phyloP scores from a whole-genome alignment of 2,113 vertebrate species.

The Antechinus stuartii region DNA sequence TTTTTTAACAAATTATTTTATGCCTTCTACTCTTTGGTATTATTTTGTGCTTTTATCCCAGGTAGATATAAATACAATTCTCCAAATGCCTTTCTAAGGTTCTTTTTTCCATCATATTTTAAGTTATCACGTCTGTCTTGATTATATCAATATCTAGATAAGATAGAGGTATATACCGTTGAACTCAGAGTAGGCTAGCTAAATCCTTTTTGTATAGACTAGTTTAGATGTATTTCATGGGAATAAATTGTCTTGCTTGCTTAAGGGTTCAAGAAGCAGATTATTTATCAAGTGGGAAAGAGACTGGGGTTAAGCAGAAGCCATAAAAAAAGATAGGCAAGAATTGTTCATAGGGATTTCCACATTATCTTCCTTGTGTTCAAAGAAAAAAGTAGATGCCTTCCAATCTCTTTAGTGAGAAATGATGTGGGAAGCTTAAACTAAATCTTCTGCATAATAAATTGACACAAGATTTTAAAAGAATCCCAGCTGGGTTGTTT shows the following conservation, averaged over 20 bases:
- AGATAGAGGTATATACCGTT: not conserved
- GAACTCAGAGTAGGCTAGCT: not conserved
- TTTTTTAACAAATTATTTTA: not conserved
- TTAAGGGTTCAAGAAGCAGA: not conserved
- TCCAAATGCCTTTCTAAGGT: not conserved
- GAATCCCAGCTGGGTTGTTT: conserved; percentile 59
- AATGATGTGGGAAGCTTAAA: conserved; percentile 58
- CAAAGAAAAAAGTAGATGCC: not conserved
- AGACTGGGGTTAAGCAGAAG: not conserved
- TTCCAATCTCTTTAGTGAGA: conserved; percentile 44
- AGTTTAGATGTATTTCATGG: not conserved
- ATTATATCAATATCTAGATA: not conserved
- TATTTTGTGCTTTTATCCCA: not conserved
- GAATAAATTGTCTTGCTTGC: not conserved
- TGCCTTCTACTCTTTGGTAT: not conserved
- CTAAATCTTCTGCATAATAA: conserved; percentile 59
- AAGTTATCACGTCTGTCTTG: not conserved
- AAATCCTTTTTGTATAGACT: not conserved
- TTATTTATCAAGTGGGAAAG: not conserved
- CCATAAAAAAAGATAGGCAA: not conserved
- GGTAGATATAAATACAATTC: not conserved
- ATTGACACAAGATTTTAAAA: conserved; percentile 35
- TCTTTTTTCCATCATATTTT: not conserved
- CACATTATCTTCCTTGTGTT: not conserved
- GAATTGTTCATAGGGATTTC: not conserved